Conservation (phyloP, 2,797 vertebrate species). For the Hydrolagus colliei region DNA sequence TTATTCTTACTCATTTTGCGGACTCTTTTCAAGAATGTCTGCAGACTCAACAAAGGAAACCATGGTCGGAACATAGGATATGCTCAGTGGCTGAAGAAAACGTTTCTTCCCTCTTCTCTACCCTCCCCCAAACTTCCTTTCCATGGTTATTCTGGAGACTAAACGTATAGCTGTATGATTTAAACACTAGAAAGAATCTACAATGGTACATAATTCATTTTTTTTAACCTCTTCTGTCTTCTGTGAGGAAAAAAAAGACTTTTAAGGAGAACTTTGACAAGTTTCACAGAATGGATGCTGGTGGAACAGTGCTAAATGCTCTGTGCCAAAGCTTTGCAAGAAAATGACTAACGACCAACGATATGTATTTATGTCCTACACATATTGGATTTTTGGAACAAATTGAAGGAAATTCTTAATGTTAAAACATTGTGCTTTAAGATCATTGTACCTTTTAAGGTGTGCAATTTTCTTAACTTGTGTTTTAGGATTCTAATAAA, state of each 20-base stretch:
- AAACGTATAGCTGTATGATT: slow-evolving; percentile 58
- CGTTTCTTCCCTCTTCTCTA: slow-evolving; percentile 41
- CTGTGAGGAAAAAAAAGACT: slow-evolving; percentile 21
- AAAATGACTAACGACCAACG: slow-evolving; percentile 10
- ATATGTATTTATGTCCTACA: not conserved
- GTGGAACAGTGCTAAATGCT: slow-evolving; percentile 27
- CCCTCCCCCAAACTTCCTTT: slow-evolving; percentile 36
- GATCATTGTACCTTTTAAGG: slow-evolving; percentile 53
- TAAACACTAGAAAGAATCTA: slow-evolving; percentile 60
- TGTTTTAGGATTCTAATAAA: slow-evolving; percentile 46
- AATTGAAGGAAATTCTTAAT: slow-evolving; percentile 50
- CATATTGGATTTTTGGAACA: slow-evolving; percentile 39
- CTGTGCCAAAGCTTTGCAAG: slow-evolving; percentile 28
- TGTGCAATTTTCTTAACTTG: slow-evolving; percentile 40
- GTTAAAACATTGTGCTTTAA: slow-evolving; percentile 52
- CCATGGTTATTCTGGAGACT: slow-evolving; percentile 39
- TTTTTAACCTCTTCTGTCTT: slow-evolving; percentile 55
- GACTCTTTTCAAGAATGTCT: not conserved
- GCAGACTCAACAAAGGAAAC: slow-evolving; percentile 43
- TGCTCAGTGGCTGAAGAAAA: slow-evolving; percentile 42
- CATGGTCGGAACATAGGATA: slow-evolving; percentile 47
- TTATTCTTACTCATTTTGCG: slow-evolving; percentile 42
- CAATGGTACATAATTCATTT: slow-evolving; percentile 67
- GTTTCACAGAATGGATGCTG: slow-evolving; percentile 27
- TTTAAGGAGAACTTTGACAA: slow-evolving; percentile 32